phyloP scores from a whole-genome alignment of 2,113 vertebrate species.

The Megaleporinus macrocephalus region DNA sequence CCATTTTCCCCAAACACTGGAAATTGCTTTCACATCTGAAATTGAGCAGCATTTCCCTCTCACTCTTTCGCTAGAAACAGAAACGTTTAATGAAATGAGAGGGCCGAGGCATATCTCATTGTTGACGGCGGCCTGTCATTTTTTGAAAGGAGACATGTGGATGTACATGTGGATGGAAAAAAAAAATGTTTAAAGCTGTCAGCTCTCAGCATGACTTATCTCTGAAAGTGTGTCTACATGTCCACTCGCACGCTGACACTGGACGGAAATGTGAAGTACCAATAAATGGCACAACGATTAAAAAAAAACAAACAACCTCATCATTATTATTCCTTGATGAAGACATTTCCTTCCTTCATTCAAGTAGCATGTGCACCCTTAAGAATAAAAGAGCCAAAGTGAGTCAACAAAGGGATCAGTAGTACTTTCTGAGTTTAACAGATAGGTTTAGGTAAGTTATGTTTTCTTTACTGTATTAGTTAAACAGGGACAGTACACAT shows the following conservation, averaged over 20 bases:
- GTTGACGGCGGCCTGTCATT: neutral
- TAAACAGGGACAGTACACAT: no score
- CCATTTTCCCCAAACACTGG: slow-evolving; percentile 31
- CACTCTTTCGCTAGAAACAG: slow-evolving; percentile 43
- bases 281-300: neutral
- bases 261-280: neutral
- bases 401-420: no score
- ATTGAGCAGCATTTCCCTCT: slow-evolving; percentile 51
- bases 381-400: no score
- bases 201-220: neutral
- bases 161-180: neutral
- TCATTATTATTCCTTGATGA: no score
- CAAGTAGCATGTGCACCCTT: no score
- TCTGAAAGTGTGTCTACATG: neutral
- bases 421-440: no score
- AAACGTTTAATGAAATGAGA: slow-evolving; percentile 60
- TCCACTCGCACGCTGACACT: neutral
- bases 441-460: no score
- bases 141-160: neutral
- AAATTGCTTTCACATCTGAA: slow-evolving; percentile 60
- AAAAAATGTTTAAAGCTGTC: neutral
- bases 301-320: neutral
- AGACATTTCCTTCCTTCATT: no score
- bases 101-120: neutral
- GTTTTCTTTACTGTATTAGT: no score